phyloP scores from a whole-genome alignment of 1,140 invertebrate genomes.

The Spodoptera frugiperda region DNA sequence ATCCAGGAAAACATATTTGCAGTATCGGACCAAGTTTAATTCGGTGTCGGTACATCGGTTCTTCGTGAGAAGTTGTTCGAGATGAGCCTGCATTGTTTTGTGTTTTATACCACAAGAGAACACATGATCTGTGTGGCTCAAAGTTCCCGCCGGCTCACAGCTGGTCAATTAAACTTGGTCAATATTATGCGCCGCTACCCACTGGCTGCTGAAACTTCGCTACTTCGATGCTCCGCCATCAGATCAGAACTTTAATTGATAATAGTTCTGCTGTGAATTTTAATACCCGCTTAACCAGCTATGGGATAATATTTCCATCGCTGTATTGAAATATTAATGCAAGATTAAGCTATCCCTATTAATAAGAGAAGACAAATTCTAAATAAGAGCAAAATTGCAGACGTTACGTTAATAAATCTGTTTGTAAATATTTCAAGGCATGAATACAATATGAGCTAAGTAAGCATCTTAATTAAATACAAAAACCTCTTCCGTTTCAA shows the following conservation, averaged over 20 bases:
- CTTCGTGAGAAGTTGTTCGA: neutral
- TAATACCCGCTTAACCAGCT: neutral
- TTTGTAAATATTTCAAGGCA: neutral
- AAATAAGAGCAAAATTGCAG: neutral
- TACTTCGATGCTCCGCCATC: conserved; percentile 17
- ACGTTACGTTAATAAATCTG: neutral
- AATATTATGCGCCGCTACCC: conserved; percentile 24
- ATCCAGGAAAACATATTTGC: conserved; percentile 5
- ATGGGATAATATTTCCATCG: neutral
- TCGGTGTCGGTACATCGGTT: neutral
- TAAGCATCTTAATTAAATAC: conserved; percentile 16
- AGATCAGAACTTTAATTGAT: conserved; percentile 27
- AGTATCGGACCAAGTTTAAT: conserved; percentile 12
- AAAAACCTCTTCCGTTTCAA: conserved; percentile 21
- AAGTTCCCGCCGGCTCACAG: conserved; percentile 20
- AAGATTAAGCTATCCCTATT: neutral
- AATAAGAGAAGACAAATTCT: neutral
- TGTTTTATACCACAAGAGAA: conserved; percentile 37
- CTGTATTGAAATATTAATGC: neutral
- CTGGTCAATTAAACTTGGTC: conserved; percentile 47
- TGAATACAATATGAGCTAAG: neutral
- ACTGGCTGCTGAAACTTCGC: neutral
- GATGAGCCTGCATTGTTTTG: conserved; percentile 42
- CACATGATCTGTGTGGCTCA: conserved; percentile 7
- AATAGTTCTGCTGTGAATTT: conserved; percentile 17